Evolutionary conservation across 2,888 invertebrate genomes (phyloP).

Genomic region (Xestia xanthographa): DNA sequence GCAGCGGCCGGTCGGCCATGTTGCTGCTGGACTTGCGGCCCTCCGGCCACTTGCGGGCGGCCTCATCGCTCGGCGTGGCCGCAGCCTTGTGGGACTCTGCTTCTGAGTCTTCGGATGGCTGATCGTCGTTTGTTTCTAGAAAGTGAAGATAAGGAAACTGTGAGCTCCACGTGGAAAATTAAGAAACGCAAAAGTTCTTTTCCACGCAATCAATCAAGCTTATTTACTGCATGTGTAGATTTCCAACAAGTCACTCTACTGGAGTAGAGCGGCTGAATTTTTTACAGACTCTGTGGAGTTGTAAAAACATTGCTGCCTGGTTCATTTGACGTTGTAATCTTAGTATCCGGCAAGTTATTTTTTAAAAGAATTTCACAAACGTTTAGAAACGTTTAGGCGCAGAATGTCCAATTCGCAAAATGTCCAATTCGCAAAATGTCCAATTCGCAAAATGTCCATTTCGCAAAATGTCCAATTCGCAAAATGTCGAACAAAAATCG

Average conservation of each 20-base stretch:
- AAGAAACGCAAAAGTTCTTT: not conserved
- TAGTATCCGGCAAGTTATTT: too few relatives aligned
- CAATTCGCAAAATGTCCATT: too few relatives aligned
- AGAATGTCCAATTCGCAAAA: too few relatives aligned
- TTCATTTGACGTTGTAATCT: not conserved
- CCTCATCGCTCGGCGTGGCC: constrained; percentile 48
- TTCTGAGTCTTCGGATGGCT: constrained; percentile 79
- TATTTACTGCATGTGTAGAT: not conserved
- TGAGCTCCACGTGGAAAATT: not conserved
- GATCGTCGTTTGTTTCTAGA: constrained; percentile 83
- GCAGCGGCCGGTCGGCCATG: constrained; percentile 88
- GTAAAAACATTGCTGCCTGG: not conserved
- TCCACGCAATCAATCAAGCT: not conserved
- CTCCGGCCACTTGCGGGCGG: constrained; percentile 68
- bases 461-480: too few relatives aligned
- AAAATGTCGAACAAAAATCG: too few relatives aligned
- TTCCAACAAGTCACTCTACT: not conserved
- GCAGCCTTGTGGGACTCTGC: constrained; percentile 66
- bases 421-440: too few relatives aligned
- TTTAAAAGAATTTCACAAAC: not conserved
- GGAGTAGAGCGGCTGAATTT: not conserved
- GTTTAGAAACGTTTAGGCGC: too few relatives aligned
- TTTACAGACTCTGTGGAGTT: not conserved
- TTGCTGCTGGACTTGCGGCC: constrained; percentile 72
- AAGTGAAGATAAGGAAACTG: not conserved